Evolutionary conservation across 1,140 invertebrate genomes (phyloP).

Genomic region (Palaemon carinicauda): DNA sequence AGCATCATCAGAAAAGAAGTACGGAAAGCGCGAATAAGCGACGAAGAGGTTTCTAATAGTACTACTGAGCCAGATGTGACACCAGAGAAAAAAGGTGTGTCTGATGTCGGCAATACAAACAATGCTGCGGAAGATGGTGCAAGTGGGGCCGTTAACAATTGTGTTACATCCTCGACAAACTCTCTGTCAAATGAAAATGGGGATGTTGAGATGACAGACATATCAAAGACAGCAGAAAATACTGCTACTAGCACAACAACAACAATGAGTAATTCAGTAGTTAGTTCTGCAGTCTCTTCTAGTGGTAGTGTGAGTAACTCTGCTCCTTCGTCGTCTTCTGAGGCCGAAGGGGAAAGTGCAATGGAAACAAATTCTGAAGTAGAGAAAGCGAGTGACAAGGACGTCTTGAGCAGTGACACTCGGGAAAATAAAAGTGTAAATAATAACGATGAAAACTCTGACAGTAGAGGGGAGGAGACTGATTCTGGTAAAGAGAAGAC

Average conservation of each 20-base stretch:
- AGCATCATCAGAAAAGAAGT: slow-evolving; percentile 25
- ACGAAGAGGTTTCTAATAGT: neutral
- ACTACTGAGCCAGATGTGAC: too few relatives aligned
- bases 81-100: too few relatives aligned
- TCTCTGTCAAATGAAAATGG: too few relatives aligned
- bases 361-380: neutral
- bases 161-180: too few relatives aligned
- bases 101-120: too few relatives aligned
- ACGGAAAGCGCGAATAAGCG: slow-evolving; percentile 57
- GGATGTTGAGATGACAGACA: too few relatives aligned
- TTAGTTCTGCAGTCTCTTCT: too few relatives aligned
- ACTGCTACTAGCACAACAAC: neutral
- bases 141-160: neutral
- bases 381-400: neutral
- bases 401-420: neutral
- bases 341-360: neutral
- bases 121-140: neutral
- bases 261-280: neutral
- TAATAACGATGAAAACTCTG: neutral
- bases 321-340: neutral
- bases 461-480: neutral
- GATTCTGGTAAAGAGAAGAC: neutral
- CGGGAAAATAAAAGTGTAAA: neutral
- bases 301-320: neutral
- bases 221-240: neutral